phyloP scores from a whole-genome alignment of 2,113 vertebrate species.

The Corythoichthys haematopterus region DNA sequence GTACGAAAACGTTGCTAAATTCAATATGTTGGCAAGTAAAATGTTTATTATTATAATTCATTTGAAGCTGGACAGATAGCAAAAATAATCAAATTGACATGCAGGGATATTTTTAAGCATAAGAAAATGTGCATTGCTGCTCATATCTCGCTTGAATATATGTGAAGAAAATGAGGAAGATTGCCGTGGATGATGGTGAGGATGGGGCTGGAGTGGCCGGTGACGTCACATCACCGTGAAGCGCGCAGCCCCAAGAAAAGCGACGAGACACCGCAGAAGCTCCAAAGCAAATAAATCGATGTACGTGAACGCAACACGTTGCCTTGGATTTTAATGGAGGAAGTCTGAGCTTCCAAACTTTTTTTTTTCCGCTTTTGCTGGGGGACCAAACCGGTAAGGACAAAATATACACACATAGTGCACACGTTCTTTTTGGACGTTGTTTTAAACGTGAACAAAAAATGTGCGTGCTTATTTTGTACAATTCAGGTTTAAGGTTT shows the following conservation, averaged over 20 bases:
- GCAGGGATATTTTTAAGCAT: neutral
- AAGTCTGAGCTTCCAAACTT: conserved; percentile 32
- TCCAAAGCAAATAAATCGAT: conserved; percentile 42
- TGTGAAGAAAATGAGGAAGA: conserved; percentile 1
- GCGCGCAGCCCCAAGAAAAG: conserved; percentile 71
- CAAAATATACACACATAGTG: neutral
- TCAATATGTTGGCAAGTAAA: neutral
- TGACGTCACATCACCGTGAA: conserved; percentile 77
- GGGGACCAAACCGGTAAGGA: conserved; percentile 62
- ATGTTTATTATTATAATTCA: neutral
- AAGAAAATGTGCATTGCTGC: neutral
- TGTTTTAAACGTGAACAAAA: neutral
- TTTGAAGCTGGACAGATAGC: neutral
- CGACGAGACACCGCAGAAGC: conserved; percentile 48
- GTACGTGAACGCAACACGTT: conserved; percentile 47
- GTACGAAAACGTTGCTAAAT: neutral
- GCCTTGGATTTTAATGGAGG: conserved; percentile 31
- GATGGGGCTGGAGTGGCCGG: neutral
- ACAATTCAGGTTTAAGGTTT: neutral
- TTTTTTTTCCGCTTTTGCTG: conserved; percentile 36
- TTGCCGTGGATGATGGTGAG: neutral
- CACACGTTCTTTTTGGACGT: neutral
- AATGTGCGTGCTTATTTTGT: neutral
- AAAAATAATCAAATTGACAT: neutral
- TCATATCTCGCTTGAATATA: neutral